Evolutionary conservation across 2,797 vertebrate species (phyloP).

Genomic region (Chelonia mydas): DNA sequence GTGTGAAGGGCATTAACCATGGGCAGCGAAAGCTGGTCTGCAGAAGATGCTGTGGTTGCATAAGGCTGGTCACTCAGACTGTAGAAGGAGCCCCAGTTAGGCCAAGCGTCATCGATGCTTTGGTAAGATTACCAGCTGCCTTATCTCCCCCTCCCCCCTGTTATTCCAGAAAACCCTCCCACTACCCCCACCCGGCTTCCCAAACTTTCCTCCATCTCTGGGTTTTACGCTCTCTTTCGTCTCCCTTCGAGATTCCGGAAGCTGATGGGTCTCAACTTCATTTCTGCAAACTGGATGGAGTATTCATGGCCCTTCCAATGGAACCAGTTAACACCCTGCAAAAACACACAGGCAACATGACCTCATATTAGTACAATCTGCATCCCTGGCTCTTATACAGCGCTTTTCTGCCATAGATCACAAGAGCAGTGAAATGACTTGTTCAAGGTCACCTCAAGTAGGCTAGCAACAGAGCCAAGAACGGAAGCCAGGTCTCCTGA

Average conservation of each 20-base stretch:
- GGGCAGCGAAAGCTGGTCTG: conserved; percentile 45
- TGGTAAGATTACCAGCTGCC: conserved; percentile 68
- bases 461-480: not conserved
- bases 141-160: conserved; percentile 15
- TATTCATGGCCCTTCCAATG: conserved; percentile 98
- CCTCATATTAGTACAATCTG: not conserved
- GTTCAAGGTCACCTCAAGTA: not conserved
- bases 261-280: conserved; percentile 95
- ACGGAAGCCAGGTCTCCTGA: not conserved
- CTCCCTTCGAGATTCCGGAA: conserved; percentile 95
- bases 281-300: conserved; percentile 95
- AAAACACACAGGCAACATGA: not conserved
- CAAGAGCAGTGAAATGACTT: not conserved
- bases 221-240: conserved; percentile 90
- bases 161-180: conserved; percentile 52
- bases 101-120: conserved; percentile 49
- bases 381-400: not conserved
- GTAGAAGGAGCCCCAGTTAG: conserved; percentile 39
- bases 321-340: conserved; percentile 97
- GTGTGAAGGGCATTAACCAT: conserved; percentile 70
- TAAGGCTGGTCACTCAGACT: conserved; percentile 42
- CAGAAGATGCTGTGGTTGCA: conserved; percentile 4
- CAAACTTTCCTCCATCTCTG: not conserved
- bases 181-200: conserved; percentile 13
- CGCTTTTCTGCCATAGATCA: not conserved